These are phyloP conservation scores for Acheta domesticus DNA, from an alignment of 2,888 invertebrate species.

Conservation along the genomic window DNA sequence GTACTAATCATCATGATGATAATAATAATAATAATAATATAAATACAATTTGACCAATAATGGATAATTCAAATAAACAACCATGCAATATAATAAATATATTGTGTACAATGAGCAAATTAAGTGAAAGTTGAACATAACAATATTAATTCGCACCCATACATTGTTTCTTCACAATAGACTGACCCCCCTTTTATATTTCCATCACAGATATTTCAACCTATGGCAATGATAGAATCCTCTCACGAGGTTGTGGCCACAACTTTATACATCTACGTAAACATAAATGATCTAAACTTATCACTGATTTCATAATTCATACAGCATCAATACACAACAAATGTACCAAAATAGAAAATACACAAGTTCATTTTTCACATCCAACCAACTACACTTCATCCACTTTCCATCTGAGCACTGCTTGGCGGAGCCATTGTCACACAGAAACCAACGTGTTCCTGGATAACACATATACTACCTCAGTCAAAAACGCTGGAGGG, in stretches of 20 bases:
- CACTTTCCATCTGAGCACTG: background rate
- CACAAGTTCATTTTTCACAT: background rate
- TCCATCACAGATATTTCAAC: conserved; percentile 18
- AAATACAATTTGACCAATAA: background rate
- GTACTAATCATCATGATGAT: background rate
- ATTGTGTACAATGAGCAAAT: conserved; percentile 1
- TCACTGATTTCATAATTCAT: background rate
- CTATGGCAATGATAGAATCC: background rate
- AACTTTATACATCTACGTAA: background rate
- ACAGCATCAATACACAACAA: conserved; percentile 9
- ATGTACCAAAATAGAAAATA: background rate
- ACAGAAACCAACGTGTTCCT: background rate
- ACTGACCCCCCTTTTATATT: background rate
- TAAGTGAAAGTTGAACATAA: background rate
- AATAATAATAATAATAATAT: background rate
- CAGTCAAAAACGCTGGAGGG: background rate
- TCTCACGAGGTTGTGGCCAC: background rate
- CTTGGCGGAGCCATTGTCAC: background rate
- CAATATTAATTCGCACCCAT: background rate
- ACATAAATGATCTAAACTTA: background rate
- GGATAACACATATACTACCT: background rate
- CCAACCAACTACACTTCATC: background rate
- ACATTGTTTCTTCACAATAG: background rate
- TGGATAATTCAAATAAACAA: background rate
- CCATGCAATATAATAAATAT: conserved; percentile 18